Evolutionary conservation across 2,797 vertebrate species (phyloP), one percentile per base, ranked within the genome.

Genomic region (Crypturellus tataupa): DNA sequence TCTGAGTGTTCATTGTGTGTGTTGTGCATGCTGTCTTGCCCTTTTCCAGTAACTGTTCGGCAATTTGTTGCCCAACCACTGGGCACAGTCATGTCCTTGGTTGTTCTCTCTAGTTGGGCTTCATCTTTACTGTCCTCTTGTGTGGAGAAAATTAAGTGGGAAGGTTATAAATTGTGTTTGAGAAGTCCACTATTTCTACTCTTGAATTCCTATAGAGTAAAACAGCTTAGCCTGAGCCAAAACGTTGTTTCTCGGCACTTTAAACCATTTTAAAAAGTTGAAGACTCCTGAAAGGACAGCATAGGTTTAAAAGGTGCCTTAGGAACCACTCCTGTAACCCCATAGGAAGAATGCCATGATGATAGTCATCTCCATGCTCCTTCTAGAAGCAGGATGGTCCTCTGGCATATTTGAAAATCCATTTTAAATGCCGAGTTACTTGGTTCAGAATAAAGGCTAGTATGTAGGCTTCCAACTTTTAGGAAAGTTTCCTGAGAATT

Each of bases 161-260:
- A 1, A 2, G 2, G 12, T 19, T 55, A 64, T 7, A 2, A 49
- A 29, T 1, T 31, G 2, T 6, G 23, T 39, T 29, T 78, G 56
- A 77, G 42, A 76, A 31, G 40, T n/a, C 29, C 9, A 17, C 31
- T 9, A 4, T n/a, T 76, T 51, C 46, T 35, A 29, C 59, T 83
- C 46, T 76, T 71, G 55, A 63, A 58, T 67, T 80, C 21, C 5
- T 33, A 4, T 51, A 62, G n/a, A 51, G 18, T 46, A n/a, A 63
- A 77, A 18, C 5, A 55, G 4, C 11, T 53, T 63, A 5, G 19
- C 53, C 19, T 64, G 25, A 78, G 35, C 11, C 39, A 79, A 69
- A 73, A 42, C 27, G 19, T 19, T 12, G 6, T 47, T 85, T 62
- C 55, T 65, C 20, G 9, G 13, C 15, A 12, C 29, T 65, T 65